Evolutionary conservation across 2,113 vertebrate species (phyloP).

Genomic region (Rynchops niger): DNA sequence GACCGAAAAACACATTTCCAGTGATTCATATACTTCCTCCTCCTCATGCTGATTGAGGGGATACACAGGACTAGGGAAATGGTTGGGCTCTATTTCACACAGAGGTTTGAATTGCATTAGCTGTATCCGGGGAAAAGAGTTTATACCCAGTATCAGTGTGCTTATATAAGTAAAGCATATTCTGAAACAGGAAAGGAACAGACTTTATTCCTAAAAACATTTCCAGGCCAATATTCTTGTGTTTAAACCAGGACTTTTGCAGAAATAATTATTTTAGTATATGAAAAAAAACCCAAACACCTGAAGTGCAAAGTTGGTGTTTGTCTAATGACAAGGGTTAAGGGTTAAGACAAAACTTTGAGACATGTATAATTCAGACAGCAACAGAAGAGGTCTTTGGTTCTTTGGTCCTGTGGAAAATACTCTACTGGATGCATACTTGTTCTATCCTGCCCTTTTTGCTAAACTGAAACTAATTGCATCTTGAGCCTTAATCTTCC

Average conservation of each 20-base stretch:
- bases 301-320: not conserved
- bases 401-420: not conserved
- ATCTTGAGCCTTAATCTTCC: conserved; percentile 53
- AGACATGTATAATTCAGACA: not conserved
- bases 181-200: not conserved
- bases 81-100: not conserved
- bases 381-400: not conserved
- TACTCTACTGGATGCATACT: not conserved
- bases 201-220: not conserved
- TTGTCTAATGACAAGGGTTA: not conserved
- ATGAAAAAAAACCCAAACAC: not conserved
- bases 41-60: not conserved
- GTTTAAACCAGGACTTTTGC: not conserved
- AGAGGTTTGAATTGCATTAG: not conserved
- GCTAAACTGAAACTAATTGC: conserved; percentile 39
- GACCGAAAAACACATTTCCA: not conserved
- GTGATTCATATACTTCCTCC: not conserved
- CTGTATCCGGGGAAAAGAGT: not conserved
- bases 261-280: not conserved
- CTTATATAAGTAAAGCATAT: not conserved
- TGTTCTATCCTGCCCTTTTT: not conserved
- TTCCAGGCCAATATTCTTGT: not conserved
- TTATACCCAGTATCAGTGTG: not conserved
- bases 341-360: not conserved
- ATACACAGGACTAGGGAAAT: not conserved